These are phyloP conservation scores for Nasonovia ribisnigri DNA, from an alignment of 2,888 invertebrate genomes.

Conservation along the genomic window DNA sequence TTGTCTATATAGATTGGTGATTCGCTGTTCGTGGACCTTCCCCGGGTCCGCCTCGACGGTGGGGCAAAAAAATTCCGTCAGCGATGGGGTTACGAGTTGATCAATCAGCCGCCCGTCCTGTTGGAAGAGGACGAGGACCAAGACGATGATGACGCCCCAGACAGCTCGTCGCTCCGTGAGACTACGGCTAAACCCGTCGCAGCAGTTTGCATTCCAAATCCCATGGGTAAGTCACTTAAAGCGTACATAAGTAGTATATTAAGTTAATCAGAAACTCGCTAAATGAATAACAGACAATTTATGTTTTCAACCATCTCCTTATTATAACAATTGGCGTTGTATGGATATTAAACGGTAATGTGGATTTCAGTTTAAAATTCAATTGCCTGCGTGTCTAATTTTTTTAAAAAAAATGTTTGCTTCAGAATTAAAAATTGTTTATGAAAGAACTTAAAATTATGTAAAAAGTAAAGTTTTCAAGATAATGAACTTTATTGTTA, in stretches of 20 bases:
- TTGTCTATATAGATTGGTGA: slow-evolving; percentile 72
- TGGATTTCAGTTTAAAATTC: neutral
- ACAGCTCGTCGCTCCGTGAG: slow-evolving; percentile 68
- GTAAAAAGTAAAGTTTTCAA: neutral
- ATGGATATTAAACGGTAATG: neutral
- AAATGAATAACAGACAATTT: neutral
- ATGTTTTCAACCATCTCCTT: neutral
- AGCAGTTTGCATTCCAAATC: slow-evolving; percentile 69
- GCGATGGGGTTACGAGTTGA: slow-evolving; percentile 76
- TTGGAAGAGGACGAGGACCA: slow-evolving; percentile 78
- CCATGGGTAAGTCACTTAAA: slow-evolving; percentile 73
- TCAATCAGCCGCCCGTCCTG: slow-evolving; percentile 77
- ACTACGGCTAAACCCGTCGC: neutral
- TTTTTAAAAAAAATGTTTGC: neutral
- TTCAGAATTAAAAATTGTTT: neutral
- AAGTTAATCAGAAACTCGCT: neutral
- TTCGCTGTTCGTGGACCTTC: slow-evolving; percentile 75
- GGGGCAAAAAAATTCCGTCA: slow-evolving; percentile 76
- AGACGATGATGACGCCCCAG: slow-evolving; percentile 68
- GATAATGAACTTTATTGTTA: neutral
- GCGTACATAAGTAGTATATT: neutral
- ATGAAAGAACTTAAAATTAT: neutral
- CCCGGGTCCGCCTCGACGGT: slow-evolving; percentile 79
- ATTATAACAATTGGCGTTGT: neutral
- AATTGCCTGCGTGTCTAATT: neutral